Percentiles rank a stretch among this genome's conserved stretches.
Conservation (phyloP, 2,113 vertebrate genomes). For the Chloebia gouldiae region DNA sequence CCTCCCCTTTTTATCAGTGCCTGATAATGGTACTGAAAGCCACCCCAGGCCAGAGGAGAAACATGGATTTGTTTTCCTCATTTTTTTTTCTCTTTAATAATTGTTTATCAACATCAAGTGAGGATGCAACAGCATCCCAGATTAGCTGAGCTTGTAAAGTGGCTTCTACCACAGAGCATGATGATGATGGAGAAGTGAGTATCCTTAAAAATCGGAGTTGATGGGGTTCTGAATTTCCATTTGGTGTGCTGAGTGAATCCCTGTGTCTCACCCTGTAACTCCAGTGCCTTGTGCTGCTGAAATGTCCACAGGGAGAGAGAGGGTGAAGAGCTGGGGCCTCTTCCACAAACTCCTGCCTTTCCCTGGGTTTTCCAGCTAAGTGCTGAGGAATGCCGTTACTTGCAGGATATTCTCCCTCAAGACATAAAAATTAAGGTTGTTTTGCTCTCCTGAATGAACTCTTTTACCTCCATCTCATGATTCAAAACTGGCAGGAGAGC, state of each 20-base stretch:
- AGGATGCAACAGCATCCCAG: not conserved
- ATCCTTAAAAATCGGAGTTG: not conserved
- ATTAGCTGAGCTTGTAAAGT: not conserved
- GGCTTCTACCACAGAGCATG: not conserved
- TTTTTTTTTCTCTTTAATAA: not conserved
- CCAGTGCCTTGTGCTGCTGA: not conserved
- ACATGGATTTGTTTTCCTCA: not conserved
- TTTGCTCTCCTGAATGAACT: not conserved
- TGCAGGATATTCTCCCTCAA: not conserved
- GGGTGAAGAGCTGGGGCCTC: not conserved
- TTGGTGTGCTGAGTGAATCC: rapidly evolving
- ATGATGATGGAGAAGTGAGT: not conserved
- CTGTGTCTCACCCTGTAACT: not conserved
- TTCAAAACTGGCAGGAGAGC: not conserved
- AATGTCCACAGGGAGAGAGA: not conserved
- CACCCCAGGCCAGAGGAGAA: not conserved
- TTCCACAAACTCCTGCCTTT: not conserved
- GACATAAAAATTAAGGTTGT: not conserved
- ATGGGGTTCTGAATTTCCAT: not conserved
- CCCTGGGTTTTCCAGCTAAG: not conserved
- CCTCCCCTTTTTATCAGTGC: not conserved
- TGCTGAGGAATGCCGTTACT: not conserved
- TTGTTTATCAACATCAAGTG: not conserved
- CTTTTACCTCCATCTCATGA: not conserved
- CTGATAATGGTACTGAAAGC: not conserved